These are phyloP conservation scores for Chiloscyllium punctatum DNA, from an alignment of 2,797 vertebrate genomes.

Conservation along the genomic window DNA sequence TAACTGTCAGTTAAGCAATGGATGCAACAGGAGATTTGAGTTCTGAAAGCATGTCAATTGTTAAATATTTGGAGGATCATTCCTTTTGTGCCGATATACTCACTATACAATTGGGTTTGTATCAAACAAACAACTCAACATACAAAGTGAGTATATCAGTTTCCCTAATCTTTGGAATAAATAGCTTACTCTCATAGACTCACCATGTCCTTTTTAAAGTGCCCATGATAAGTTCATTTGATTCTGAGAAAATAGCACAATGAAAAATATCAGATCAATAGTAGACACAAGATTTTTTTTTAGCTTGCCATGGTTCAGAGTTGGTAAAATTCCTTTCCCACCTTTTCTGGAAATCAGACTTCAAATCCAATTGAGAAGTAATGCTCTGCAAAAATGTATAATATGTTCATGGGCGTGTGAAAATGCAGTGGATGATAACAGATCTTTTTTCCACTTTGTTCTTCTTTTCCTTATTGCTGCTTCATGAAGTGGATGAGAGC, in stretches of 20 bases:
- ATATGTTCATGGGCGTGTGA: too few relatives aligned
- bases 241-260: not conserved
- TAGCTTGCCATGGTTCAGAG: not conserved
- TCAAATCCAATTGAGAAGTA: not conserved
- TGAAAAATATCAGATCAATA: not conserved
- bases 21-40: not conserved
- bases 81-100: not conserved
- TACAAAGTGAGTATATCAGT: not conserved
- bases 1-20: too few relatives aligned
- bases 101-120: not conserved
- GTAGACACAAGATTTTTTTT: not conserved
- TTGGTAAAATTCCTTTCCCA: not conserved
- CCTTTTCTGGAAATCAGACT: not conserved
- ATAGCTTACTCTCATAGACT: not conserved
- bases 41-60: not conserved
- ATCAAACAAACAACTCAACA: not conserved
- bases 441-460: not conserved
- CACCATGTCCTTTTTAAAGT: not conserved
- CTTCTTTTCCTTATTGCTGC: not conserved
- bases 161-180: not conserved
- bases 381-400: not conserved
- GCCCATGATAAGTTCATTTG: not conserved
- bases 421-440: not conserved
- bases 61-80: not conserved
- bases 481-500: slow-evolving; percentile 44